These are phyloP conservation scores for Actinia equina DNA, from an alignment of 64 coral and sea anemone genomes.

Conservation along the genomic window DNA sequence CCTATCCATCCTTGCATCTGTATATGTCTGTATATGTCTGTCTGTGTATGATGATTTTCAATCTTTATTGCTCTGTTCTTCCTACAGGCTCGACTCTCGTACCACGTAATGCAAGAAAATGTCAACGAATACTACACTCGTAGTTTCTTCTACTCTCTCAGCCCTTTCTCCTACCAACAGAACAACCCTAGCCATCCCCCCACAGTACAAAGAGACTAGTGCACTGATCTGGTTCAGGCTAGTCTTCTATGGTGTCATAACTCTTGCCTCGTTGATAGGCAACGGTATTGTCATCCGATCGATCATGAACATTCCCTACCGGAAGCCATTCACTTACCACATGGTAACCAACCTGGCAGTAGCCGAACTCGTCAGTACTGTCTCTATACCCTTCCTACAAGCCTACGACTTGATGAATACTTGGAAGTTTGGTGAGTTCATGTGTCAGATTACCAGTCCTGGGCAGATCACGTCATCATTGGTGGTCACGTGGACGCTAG, in stretches of 20 bases:
- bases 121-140: not conserved
- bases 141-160: not conserved
- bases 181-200: not conserved
- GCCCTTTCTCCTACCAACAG: not conserved
- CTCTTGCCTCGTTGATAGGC: conserved; percentile 32
- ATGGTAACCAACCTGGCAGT: conserved; percentile 67
- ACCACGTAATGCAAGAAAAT: not conserved
- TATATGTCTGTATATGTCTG: too few relatives aligned
- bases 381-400: conserved; percentile 31
- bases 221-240: conserved; percentile 10
- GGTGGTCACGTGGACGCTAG: conserved; percentile 64
- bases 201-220: conserved; percentile 18
- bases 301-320: conserved; percentile 19
- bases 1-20: too few relatives aligned
- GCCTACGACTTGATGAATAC: conserved; percentile 47
- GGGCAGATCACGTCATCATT: conserved; percentile 50
- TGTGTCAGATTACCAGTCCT: conserved; percentile 61
- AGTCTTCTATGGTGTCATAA: conserved; percentile 32
- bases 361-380: conserved; percentile 66
- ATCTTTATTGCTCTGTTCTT: not conserved
- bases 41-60: too few relatives aligned
- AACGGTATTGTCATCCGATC: conserved; percentile 49
- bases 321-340: conserved; percentile 51
- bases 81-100: not conserved
- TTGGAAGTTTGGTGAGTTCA: conserved; percentile 62